Conservation (phyloP, 2,113 vertebrate species). For the Castor canadensis region DNA sequence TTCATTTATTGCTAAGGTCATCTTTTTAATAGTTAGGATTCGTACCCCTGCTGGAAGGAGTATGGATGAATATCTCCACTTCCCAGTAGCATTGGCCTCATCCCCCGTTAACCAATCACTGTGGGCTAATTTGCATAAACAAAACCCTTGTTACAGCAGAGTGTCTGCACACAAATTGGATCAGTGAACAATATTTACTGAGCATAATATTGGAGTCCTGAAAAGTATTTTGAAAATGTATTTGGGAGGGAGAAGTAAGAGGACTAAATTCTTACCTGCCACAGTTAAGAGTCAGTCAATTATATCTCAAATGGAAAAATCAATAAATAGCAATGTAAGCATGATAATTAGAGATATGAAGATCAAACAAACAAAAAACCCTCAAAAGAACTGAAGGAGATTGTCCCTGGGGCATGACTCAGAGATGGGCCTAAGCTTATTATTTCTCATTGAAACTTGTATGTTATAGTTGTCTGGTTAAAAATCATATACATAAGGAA, state of each 20-base stretch:
- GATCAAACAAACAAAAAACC: neutral
- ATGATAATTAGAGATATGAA: neutral
- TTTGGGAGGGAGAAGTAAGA: neutral
- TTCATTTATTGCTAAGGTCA: neutral
- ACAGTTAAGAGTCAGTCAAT: neutral
- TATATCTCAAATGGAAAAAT: neutral
- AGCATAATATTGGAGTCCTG: neutral
- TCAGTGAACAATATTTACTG: neutral
- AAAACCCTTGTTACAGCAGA: neutral
- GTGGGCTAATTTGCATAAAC: neutral
- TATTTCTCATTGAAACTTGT: neutral
- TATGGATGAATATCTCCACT: neutral
- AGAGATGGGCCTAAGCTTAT: neutral
- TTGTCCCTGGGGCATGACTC: neutral
- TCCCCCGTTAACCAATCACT: neutral
- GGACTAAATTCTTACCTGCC: neutral
- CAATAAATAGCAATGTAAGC: neutral
- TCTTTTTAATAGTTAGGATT: neutral
- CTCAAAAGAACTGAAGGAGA: neutral
- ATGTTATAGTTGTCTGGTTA: neutral
- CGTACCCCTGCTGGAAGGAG: neutral
- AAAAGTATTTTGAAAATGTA: neutral
- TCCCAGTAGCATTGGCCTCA: rapidly evolving
- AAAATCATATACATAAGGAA: neutral
- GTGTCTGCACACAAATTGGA: neutral